Percentiles rank a stretch among this genome's conserved stretches.
Evolutionary conservation across 1,140 invertebrate species (phyloP).

Genomic region (Lordiphosa clarofinis): DNA sequence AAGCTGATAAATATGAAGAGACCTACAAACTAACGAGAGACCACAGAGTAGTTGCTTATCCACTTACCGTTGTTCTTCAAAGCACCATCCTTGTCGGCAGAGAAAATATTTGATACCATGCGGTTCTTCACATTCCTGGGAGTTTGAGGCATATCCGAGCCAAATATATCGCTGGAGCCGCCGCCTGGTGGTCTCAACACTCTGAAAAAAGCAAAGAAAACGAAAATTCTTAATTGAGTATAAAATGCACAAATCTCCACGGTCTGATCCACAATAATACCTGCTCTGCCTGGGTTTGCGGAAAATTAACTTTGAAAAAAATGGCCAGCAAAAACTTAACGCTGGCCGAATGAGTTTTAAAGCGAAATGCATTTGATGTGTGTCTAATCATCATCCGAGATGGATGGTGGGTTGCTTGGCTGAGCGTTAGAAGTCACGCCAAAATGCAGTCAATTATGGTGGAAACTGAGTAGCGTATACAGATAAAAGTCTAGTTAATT

Average conservation of each 20-base stretch:
- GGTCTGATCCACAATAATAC: slow-evolving; percentile 25
- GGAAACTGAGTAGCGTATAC: slow-evolving; percentile 29
- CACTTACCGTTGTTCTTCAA: slow-evolving; percentile 77
- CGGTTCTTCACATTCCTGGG: slow-evolving; percentile 76
- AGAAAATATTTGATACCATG: slow-evolving; percentile 79
- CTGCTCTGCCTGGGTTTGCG: neutral
- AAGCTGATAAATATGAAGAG: slow-evolving; percentile 2
- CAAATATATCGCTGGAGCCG: slow-evolving; percentile 82
- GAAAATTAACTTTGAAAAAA: slow-evolving; percentile 21
- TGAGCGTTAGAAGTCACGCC: slow-evolving; percentile 56
- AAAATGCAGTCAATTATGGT: slow-evolving; percentile 50
- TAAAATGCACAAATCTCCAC: slow-evolving; percentile 30
- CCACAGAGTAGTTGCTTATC: no score
- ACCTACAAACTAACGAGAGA: neutral
- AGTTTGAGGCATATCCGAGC: slow-evolving; percentile 68
- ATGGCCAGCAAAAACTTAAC: neutral
- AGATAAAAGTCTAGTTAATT: slow-evolving; percentile 43
- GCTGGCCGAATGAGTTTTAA: slow-evolving; percentile 9
- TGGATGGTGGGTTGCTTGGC: slow-evolving; percentile 20
- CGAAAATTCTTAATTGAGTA: slow-evolving; percentile 27
- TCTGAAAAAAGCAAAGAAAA: slow-evolving; percentile 59
- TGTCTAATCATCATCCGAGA: slow-evolving; percentile 40
- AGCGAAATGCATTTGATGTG: slow-evolving; percentile 50
- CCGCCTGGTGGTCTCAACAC: slow-evolving; percentile 83
- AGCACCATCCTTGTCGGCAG: slow-evolving; percentile 63